Base-by-base conservation (phyloP, 2,797 vertebrate species). In the Chloroceryle amazona region DNA sequence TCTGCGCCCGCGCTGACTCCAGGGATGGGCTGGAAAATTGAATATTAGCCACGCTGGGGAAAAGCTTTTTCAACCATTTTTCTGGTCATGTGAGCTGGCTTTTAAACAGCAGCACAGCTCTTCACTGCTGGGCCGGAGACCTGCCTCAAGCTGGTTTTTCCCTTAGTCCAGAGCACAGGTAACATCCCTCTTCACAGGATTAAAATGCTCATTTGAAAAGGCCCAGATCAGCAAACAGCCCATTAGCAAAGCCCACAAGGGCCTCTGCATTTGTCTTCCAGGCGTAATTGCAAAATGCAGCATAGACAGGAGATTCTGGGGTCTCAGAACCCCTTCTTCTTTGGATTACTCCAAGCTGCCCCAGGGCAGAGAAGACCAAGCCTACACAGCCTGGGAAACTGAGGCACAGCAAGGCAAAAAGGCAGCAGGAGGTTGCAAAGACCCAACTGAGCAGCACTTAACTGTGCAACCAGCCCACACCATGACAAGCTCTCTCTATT, bases 401-500 rank as follows among this genome's bases (percentile, higher is more conserved):
- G 84, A 95, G 92, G 91, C 92, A 91, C 2, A 0, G 78, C 49
- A n/a, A 21, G 2, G 0, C 39, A 25, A 51, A 83, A 39, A 57
- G 52, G 41, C 63, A 22, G 47, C 11, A 49, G 46, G 44, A 58
- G 26, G 21, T 25, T 39, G 13, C 42, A 26, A 54, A 66, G 55
- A 13, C 46, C 10, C 13, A 26, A 5, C 5, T 1, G 25, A 31
- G 21, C 20, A 35, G 70, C 41, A 4, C 8, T 29, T 28, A 10
- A 10, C 9, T 8, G 4, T 11, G 46, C 35, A 5, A 14, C 7
- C 23, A 23, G 2, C 47, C 31, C 28, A 3, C 14, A 3, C 44
- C 0, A 0, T 2, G 62, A 10, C 0, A 2, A 39, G 55, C 13
- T 20, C 62, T 5, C 61, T 21, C 13, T 3, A 51, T 51, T 67